Evolutionary conservation across 2,113 vertebrate genomes (phyloP), one percentile per base, ranked within the genome.

Genomic region (Anguilla rostrata): DNA sequence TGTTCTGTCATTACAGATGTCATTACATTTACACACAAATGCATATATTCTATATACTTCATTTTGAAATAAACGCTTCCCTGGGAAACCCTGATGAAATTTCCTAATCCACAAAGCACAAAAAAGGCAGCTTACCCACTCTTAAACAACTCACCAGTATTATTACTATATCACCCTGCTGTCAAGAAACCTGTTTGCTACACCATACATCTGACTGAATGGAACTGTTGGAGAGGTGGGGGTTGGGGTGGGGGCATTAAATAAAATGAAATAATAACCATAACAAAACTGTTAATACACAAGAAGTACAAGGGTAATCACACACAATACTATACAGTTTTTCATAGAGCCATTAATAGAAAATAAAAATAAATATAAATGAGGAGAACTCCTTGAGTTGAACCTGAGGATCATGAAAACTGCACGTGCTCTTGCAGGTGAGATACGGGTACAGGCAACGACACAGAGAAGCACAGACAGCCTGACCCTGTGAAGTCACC

Each of bases 31-130:
- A n/a, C 26, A 71, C n/a, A 71, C 2, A 60, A 60, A 60, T 60
- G 14, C 5, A n/a, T 71, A 34, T 34, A 34, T 34, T 34, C 20
- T 71, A 71, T 71, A 75, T 34, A 75, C 7, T 75, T 29, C 34
- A 75, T 12, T 12, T 75, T n/a, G 22, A n/a, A 12, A 34, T 29
- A 12, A 29, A n/a, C 53, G 87, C 85, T 91, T 92, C 92, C 95
- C 93, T 93, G 93, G 92, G 92, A 95, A 95, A 93, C 91, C 60
- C 60, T 91, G 92, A 94, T 94, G 90, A 82, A 94, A 93, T 94
- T 92, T 93, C 93, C 94, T 91, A 90, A 91, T 85, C 53, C 85
- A 86, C 79, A 66, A 26, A 66, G 56, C 85, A 86, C 79, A 66
- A 53, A 86, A 86, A 86, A 80, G 40, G 56, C 57, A 81, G 60